Base-by-base conservation (phyloP, 2,888 invertebrate genomes). In the Ophion ellenae region DNA sequence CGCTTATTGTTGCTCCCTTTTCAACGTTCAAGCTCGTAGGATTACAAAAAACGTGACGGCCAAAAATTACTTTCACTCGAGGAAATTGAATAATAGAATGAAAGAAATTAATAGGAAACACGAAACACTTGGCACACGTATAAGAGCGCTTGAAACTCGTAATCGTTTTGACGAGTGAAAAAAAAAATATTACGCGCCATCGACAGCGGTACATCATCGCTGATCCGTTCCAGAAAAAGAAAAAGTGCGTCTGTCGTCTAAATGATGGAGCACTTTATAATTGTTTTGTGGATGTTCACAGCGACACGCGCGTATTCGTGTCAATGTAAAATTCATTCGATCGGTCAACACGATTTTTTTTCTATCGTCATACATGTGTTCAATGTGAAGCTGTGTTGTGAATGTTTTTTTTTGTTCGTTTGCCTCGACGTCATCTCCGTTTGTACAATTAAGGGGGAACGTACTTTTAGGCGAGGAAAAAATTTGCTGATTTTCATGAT, bases 41-140 rank as follows among this genome's bases (percentile, higher is more conserved):
- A 17, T 2, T 11, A 53, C 17, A 53, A 53, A 53, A 53, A 17
- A 14, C 1, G 14, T 17, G 17, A 53, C 53, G 17, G 11, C 53
- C 53, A 53, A 53, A 53, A 14, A 53, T 53, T 78, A 79, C 83
- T 79, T 83, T 79, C 74, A 78, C 79, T 79, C 59, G 47, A 70
- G 17, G n/a, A 40, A 59, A 71, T 28, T 59, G 32, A 64, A 59
- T 47, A 32, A 20, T 5, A 67, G 70, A 6, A 10, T 10, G 28
- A 66, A 77, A 83, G 45, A 59, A 32, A 66, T 28, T 2, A 36
- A 14, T 17, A 66, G 36, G n/a, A 32, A 70, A 40, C n/a, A 17
- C 28, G 59, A 20, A 20, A 61, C 10, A 45, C 24, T n/a, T 20
- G 28, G 11, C 14, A 32, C 40, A 57, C 14, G 36, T n/a, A 67